Conservation (phyloP, 1,140 invertebrate species). For the Zaprionus africanus region DNA sequence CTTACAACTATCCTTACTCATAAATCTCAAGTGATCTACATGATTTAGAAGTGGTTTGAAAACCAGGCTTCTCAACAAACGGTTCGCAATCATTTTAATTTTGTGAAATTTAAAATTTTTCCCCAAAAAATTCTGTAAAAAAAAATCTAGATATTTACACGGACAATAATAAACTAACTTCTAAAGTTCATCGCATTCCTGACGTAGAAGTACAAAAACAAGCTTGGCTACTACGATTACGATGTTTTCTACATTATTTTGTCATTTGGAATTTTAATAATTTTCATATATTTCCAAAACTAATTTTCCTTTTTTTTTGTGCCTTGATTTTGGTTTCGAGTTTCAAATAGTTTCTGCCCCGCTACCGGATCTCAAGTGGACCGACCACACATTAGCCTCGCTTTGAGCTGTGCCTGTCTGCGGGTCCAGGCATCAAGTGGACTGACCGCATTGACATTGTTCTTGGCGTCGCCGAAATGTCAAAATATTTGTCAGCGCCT, state of each 20-base stretch:
- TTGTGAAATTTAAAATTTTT: neutral
- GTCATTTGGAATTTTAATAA: neutral
- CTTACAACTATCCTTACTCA: neutral
- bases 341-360: slow-evolving; percentile 44
- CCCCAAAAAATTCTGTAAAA: neutral
- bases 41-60: neutral
- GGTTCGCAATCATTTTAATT: slow-evolving; percentile 19
- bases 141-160: too few relatives aligned
- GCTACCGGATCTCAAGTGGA: slow-evolving; percentile 69
- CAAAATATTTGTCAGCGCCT: slow-evolving; percentile 79
- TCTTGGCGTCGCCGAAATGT: slow-evolving; percentile 61
- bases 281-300: neutral
- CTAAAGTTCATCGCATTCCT: too few relatives aligned
- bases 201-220: too few relatives aligned
- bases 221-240: neutral
- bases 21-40: neutral
- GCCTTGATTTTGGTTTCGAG: slow-evolving; percentile 29
- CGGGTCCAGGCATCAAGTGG: slow-evolving; percentile 21
- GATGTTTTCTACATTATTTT: neutral
- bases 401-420: neutral
- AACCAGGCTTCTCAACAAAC: slow-evolving; percentile 6
- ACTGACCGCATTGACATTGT: slow-evolving; percentile 25
- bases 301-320: slow-evolving; percentile 7
- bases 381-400: slow-evolving; percentile 70
- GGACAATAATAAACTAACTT: too few relatives aligned